Base-by-base conservation (phyloP, 2,888 invertebrate genomes). In the Salticus scenicus region DNA sequence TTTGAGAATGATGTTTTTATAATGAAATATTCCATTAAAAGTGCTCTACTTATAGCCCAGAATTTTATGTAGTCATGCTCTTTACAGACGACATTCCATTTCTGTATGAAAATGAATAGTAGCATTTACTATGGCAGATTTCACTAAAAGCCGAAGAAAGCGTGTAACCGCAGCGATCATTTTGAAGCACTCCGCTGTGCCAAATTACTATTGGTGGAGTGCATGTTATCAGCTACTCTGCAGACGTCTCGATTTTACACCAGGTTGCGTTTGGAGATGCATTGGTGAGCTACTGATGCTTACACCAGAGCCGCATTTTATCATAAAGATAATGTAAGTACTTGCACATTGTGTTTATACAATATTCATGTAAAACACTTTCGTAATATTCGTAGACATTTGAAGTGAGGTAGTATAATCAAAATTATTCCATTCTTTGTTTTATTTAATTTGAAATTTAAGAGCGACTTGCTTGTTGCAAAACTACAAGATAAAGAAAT, bases 181-280 rank as follows among this genome's bases (percentile, higher is more conserved):
- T 57, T 24, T 20, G 24, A 12, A 57, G 57, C 57, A 57, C 20
- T 57, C 24, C 24, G 57, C 20, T 57, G 57, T 57, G 24, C 57
- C 57, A 57, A 57, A 57, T 57, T 57, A 57, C 24, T 57, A 57
- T 57, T 57, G 30, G 66, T 66, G 17, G 57, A 57, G 57, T 4
- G 57, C 24, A 27, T 73, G 80, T 86, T 86, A 86, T 86, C 86
- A 86, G 86, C 57, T n/a, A 41, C 42, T 41, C 51, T 20, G 37
- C 86, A 86, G 86, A 75, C 86, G 51, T 41, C 27, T 80, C 75
- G 86, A 86, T 86, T 86, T 86, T 86, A 80, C 86, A 86, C 70
- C 57, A 31, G 12, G 80, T 76, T 77, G 79, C 67, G 69, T 78
- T 77, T 84, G 51, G 73, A 78, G 67, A 20, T 47, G 69, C 57